Percentiles rank a stretch among this genome's conserved stretches.
phyloP scores from a whole-genome alignment of 2,888 invertebrate species.

The Archaeoteleia sp. region DNA sequence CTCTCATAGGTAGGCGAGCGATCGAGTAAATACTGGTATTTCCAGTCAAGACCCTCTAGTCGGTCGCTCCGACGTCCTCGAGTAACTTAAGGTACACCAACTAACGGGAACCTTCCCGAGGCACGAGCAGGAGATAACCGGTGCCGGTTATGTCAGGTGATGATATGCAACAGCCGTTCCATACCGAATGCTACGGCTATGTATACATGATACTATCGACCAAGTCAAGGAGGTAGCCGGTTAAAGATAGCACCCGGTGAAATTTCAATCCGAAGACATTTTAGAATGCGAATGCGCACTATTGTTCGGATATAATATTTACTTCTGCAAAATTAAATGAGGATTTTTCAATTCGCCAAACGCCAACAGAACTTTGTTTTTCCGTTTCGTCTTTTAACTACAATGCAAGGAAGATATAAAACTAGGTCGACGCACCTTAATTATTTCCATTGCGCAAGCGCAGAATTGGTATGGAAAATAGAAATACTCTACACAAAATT shows the following conservation, averaged over 20 bases:
- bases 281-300: neutral
- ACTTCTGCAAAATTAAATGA: conserved; percentile 40
- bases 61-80: conserved; percentile 44
- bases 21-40: conserved; percentile 53
- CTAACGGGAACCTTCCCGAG: conserved; percentile 50
- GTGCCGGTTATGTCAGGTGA: conserved; percentile 52
- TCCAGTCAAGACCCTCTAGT: conserved; percentile 52
- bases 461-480: too few relatives aligned
- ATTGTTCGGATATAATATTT: too few relatives aligned
- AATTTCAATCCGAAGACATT: conserved; percentile 4
- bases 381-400: too few relatives aligned
- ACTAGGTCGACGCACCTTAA: too few relatives aligned
- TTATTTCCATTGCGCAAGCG: too few relatives aligned
- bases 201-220: conserved; percentile 21
- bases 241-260: conserved; percentile 13
- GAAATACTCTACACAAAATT: too few relatives aligned
- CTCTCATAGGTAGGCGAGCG: conserved; percentile 48
- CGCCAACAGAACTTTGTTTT: too few relatives aligned
- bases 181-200: conserved; percentile 21
- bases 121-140: conserved; percentile 45
- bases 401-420: too few relatives aligned
- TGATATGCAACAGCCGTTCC: conserved; percentile 51
- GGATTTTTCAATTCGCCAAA: too few relatives aligned
- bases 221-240: conserved; percentile 7
- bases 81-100: conserved; percentile 45